These are phyloP conservation scores for Papilio polyxenes DNA, from an alignment of 1,140 invertebrate species.

Conservation along the genomic window DNA sequence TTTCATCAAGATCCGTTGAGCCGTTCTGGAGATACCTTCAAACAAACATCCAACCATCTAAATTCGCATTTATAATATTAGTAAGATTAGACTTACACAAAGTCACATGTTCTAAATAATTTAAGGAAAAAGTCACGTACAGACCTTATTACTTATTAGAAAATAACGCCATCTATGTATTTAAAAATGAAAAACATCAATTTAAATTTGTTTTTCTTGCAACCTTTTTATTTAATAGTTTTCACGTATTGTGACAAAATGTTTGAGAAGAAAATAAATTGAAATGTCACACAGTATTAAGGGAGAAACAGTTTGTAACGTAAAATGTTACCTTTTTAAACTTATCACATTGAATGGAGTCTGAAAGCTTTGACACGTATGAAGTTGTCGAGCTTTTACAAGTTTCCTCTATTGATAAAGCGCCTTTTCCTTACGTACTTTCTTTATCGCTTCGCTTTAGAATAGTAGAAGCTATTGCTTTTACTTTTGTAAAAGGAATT, in stretches of 20 bases:
- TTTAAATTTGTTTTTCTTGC: too few species aligned
- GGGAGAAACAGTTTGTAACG: background rate
- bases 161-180: too few species aligned
- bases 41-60: too few species aligned
- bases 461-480: background rate
- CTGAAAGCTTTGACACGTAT: slow-evolving; percentile 33
- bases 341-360: slow-evolving; percentile 22
- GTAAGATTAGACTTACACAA: too few species aligned
- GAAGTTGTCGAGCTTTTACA: slow-evolving; percentile 24
- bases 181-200: too few species aligned
- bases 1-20: too few species aligned
- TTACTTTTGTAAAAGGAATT: background rate
- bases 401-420: slow-evolving; percentile 24
- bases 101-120: background rate
- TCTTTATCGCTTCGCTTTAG: slow-evolving; percentile 2
- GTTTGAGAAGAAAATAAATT: background rate
- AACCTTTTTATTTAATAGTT: too few species aligned
- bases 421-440: slow-evolving; percentile 13
- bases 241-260: too few species aligned
- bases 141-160: too few species aligned
- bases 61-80: too few species aligned
- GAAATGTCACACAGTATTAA: slow-evolving; percentile 4
- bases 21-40: too few species aligned
- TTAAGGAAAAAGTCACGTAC: too few species aligned
- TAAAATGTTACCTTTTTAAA: slow-evolving; percentile 25